These are phyloP conservation scores for Dasyurus viverrinus DNA, from an alignment of 2,113 vertebrate genomes.

Conservation along the genomic window DNA sequence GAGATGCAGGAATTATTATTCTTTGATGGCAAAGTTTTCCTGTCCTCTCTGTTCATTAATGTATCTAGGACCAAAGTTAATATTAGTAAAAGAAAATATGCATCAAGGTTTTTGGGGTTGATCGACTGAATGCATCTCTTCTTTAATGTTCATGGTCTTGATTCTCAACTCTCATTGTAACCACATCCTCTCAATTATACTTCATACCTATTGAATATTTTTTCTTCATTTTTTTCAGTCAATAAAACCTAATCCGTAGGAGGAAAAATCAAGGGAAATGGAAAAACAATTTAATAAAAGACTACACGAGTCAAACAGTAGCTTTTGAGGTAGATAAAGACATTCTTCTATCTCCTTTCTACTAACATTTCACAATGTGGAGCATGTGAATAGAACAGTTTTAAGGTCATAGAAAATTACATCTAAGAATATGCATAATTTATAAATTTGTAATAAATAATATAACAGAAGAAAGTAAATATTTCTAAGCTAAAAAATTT, in stretches of 20 bases:
- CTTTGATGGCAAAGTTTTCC: not conserved
- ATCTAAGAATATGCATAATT: not conserved
- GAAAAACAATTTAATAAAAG: not conserved
- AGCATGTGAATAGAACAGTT: not conserved
- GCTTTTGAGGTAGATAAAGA: not conserved
- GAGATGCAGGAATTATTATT: not conserved
- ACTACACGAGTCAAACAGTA: not conserved
- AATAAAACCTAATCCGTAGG: not conserved
- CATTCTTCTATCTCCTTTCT: not conserved
- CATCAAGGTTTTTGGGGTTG: not conserved
- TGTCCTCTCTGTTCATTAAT: not conserved
- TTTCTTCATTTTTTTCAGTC: not conserved
- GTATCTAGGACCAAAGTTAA: not conserved
- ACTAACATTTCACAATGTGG: not conserved
- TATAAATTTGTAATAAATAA: not conserved
- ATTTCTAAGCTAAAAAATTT: not conserved
- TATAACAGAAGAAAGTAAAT: not conserved
- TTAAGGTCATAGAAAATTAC: not conserved
- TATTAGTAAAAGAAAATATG: slow-evolving; percentile 12
- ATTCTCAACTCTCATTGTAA: slow-evolving; percentile 12
- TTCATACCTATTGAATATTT: not conserved
- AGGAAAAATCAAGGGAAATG: not conserved
- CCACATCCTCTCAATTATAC: not conserved
- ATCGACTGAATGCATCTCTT: not conserved
- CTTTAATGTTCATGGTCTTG: slow-evolving; percentile 8